phyloP scores from a whole-genome alignment of 1,140 invertebrate species.

The Cyclargus thomasi region DNA sequence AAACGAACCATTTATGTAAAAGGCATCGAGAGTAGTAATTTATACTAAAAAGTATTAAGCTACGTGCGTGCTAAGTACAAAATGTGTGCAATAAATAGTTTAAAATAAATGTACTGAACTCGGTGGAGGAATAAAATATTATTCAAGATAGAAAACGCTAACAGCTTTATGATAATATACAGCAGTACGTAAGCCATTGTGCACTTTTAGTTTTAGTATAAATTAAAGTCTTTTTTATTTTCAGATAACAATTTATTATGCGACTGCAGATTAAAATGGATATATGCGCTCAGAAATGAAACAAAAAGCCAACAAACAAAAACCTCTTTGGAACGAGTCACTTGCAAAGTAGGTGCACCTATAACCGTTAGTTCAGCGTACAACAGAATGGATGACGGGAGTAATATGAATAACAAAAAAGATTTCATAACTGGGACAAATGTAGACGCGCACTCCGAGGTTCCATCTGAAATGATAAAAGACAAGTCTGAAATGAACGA shows the following conservation, averaged over 20 bases:
- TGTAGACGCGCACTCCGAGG: neutral
- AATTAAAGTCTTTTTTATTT: slow-evolving; percentile 47
- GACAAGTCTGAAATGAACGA: slow-evolving; percentile 42
- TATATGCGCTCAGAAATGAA: slow-evolving; percentile 82
- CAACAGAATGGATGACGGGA: slow-evolving; percentile 47
- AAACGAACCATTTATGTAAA: no score
- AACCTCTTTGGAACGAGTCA: slow-evolving; percentile 79
- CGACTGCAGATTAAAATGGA: slow-evolving; percentile 86
- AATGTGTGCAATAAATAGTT: neutral
- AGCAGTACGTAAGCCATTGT: neutral
- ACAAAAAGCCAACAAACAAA: slow-evolving; percentile 81
- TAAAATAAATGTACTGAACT: neutral
- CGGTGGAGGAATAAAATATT: neutral
- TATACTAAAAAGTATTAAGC: no score
- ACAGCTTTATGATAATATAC: neutral
- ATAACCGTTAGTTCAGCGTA: slow-evolving; percentile 56
- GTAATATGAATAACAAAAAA: neutral
- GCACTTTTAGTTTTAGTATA: slow-evolving; percentile 11
- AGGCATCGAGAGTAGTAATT: no score
- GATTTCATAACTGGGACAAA: slow-evolving; percentile 41
- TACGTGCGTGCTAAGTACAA: neutral
- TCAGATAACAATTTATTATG: slow-evolving; percentile 87
- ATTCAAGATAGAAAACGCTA: neutral
- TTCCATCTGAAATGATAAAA: slow-evolving; percentile 35
- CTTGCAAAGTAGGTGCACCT: slow-evolving; percentile 79